phyloP scores from a whole-genome alignment of 2,888 invertebrate genomes.

The Dascillus cervinus region DNA sequence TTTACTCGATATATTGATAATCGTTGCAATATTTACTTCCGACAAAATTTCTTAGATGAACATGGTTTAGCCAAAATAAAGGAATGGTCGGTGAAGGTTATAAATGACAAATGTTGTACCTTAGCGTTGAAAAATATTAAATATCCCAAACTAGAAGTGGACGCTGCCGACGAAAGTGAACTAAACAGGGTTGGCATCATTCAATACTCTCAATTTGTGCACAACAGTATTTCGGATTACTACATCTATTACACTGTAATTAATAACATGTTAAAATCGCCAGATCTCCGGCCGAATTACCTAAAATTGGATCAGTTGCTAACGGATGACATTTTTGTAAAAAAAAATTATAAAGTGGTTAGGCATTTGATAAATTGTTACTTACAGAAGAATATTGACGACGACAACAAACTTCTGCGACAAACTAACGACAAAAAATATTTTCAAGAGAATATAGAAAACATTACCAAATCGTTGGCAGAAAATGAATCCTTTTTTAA shows the following conservation, averaged over 20 bases:
- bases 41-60: too few species aligned
- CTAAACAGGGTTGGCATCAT: constrained; percentile 10
- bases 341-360: constrained; percentile 4
- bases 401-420: too few species aligned
- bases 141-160: background rate
- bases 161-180: constrained; percentile 5
- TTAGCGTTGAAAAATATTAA: constrained; percentile 6
- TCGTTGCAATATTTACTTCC: constrained; percentile 5
- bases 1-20: constrained; percentile 8
- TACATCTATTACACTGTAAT: constrained; percentile 5
- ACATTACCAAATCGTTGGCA: too few species aligned
- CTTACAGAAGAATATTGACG: too few species aligned
- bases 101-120: constrained; percentile 3
- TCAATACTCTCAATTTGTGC: constrained; percentile 8
- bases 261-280: constrained; percentile 6
- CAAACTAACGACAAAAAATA: too few species aligned
- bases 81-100: constrained; percentile 5
- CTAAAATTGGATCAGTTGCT: constrained; percentile 7
- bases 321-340: constrained; percentile 3
- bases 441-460: too few species aligned
- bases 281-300: background rate
- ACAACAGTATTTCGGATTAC: constrained; percentile 11
- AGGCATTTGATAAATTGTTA: constrained; percentile 9
- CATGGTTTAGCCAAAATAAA: constrained; percentile 2
- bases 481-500: too few species aligned